Conservation (phyloP, 2,113 vertebrate species). For the Dicerorhinus sumatrensis region DNA sequence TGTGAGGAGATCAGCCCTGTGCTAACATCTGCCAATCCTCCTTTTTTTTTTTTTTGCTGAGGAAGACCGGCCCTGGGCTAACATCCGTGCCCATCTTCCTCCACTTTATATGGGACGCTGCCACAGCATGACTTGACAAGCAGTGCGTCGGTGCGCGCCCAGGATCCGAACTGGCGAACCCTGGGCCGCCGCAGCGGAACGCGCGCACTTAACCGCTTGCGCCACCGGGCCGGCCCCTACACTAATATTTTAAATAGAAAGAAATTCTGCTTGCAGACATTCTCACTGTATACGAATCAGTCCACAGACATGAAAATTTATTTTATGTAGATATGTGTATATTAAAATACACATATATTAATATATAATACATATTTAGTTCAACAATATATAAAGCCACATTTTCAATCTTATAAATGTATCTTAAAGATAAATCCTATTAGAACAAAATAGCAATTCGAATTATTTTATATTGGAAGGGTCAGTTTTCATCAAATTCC, state of each 20-base stretch:
- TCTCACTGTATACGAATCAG: neutral
- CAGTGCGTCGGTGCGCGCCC: no score
- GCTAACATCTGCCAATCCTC: no score
- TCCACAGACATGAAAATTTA: neutral
- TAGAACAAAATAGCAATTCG: neutral
- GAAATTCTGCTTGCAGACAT: neutral
- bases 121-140: no score
- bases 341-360: neutral
- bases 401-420: neutral
- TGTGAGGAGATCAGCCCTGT: no score
- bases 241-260: neutral
- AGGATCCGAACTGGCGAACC: no score
- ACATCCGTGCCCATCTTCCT: no score
- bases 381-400: neutral
- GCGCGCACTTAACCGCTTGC: no score
- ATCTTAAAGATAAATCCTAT: neutral
- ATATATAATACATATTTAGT: neutral
- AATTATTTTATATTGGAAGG: neutral
- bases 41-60: no score
- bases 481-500: neutral
- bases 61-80: no score
- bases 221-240: no score
- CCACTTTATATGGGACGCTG: no score
- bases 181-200: no score
- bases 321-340: neutral